A percentile compares a stretch with the other conserved stretches of the same genome.
Evolutionary conservation across 2,113 vertebrate genomes (phyloP).

Genomic region (Sphaerodactylus townsendi): DNA sequence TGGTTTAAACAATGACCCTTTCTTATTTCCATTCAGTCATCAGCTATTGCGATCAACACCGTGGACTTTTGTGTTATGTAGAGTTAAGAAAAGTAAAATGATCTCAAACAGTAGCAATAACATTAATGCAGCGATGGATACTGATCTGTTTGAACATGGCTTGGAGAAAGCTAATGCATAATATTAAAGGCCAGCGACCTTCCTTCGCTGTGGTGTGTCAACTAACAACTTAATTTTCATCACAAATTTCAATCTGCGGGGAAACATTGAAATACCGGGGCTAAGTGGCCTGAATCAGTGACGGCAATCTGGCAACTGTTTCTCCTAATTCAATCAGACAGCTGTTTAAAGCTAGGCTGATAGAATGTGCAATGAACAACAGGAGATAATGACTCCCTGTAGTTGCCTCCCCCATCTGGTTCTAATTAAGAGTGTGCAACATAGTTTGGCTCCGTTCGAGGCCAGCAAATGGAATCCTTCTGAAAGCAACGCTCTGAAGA

Average conservation of each 20-base stretch:
- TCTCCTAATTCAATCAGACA: neutral
- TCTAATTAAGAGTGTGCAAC: neutral
- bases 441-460: neutral
- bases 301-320: neutral
- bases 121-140: constrained; percentile 32
- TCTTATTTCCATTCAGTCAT: constrained; percentile 50
- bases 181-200: constrained; percentile 58
- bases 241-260: constrained; percentile 11
- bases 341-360: accelerated
- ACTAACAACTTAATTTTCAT: constrained; percentile 38
- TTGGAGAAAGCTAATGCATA: constrained; percentile 48
- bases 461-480: neutral
- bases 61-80: neutral
- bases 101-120: constrained; percentile 41
- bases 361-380: neutral
- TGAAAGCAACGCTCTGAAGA: neutral
- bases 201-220: constrained; percentile 7
- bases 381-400: neutral
- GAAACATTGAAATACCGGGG: neutral
- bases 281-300: neutral
- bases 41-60: neutral
- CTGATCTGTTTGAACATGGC: constrained; percentile 38
- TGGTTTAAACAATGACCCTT: no score
- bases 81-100: neutral
- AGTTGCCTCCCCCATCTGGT: neutral